Evolutionary conservation across 2,888 invertebrate genomes (phyloP).

Genomic region (Lissocephala sabroskyi): DNA sequence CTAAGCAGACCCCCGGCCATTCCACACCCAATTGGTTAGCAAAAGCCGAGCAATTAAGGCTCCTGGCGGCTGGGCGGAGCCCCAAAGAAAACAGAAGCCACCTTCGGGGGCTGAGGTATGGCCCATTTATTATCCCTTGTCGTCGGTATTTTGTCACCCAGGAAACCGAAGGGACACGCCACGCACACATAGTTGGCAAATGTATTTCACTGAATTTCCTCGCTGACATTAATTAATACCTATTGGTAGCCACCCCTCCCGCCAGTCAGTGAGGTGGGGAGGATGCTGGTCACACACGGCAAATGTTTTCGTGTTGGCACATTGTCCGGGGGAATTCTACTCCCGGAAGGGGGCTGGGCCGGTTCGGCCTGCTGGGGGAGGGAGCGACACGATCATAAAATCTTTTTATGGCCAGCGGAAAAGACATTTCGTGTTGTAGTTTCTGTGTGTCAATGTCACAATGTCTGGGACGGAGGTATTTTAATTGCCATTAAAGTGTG

Average conservation of each 20-base stretch:
- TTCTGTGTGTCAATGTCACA: slow-evolving; percentile 53
- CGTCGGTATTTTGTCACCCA: slow-evolving; percentile 60
- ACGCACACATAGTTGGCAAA: slow-evolving; percentile 30
- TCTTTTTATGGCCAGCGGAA: slow-evolving; percentile 41
- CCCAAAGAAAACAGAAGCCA: background rate
- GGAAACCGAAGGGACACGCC: slow-evolving; percentile 14
- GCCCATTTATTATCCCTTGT: slow-evolving; percentile 60
- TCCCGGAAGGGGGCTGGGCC: too few relatives aligned
- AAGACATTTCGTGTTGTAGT: slow-evolving; percentile 28
- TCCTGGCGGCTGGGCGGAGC: slow-evolving; percentile 2
- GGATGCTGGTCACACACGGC: slow-evolving; percentile 30
- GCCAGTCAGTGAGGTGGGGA: too few relatives aligned
- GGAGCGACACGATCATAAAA: slow-evolving; percentile 43
- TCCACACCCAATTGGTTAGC: background rate
- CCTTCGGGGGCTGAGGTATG: background rate
- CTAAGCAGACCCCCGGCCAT: slow-evolving; percentile 7
- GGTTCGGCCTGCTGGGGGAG: slow-evolving; percentile 1
- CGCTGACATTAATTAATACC: slow-evolving; percentile 60
- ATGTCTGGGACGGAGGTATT: slow-evolving; percentile 15
- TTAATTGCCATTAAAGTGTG: slow-evolving; percentile 39
- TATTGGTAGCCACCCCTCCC: slow-evolving; percentile 9
- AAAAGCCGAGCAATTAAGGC: slow-evolving; percentile 39
- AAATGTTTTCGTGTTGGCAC: slow-evolving; percentile 42
- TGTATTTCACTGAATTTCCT: slow-evolving; percentile 63
- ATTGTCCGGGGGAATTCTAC: too few relatives aligned